Conservation (phyloP, 1,140 invertebrate species). For the Leptinotarsa undecemlineata region DNA sequence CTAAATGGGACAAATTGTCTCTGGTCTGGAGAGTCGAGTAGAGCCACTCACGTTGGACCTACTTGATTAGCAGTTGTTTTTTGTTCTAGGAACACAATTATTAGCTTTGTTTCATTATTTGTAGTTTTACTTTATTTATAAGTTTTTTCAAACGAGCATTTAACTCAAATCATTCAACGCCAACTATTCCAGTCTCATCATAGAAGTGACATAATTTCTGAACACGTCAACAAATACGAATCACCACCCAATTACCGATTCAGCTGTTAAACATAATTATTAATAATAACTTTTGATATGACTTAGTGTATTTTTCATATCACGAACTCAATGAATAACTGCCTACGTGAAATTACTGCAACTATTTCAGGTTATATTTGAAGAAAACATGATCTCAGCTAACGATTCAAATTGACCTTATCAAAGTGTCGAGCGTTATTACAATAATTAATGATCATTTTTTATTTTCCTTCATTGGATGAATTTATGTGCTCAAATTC, state of each 20-base stretch:
- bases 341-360: background rate
- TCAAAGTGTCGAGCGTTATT: background rate
- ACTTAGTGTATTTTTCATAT: background rate
- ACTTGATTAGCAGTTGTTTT: no score
- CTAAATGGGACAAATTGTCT: no score
- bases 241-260: background rate
- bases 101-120: no score
- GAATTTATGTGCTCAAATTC: no score
- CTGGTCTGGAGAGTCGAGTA: no score
- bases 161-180: no score
- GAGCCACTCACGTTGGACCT: no score
- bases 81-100: no score
- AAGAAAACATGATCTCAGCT: background rate
- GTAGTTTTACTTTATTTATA: no score
- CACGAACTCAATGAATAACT: background rate
- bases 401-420: background rate
- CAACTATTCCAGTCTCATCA: no score
- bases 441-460: background rate
- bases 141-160: no score
- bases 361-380: background rate
- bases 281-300: background rate
- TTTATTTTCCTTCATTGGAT: background rate
- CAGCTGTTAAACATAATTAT: background rate
- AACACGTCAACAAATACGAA: background rate
- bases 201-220: no score